Base-by-base conservation (phyloP, 2,113 vertebrate species). In the Spilogale gracilis region DNA sequence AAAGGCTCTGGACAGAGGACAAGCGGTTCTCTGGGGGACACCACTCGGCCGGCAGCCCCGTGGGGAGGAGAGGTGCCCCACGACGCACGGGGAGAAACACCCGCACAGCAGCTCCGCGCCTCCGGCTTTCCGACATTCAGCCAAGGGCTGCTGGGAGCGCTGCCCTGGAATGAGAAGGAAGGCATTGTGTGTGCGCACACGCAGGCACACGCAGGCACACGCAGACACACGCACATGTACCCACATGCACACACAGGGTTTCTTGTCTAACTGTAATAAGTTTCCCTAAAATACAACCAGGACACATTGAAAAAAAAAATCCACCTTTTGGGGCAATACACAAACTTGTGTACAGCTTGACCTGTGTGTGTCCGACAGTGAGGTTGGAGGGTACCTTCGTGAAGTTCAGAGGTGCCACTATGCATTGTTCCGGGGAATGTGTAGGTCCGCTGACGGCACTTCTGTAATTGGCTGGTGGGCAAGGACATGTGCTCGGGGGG, bases 21-120 rank as follows among this genome's bases (percentile, higher is more conserved):
- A 18, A 30, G 30, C 85, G 2, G 23, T 18, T n/a, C 38, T 63
- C 61, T 1, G 84, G 67, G 54, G 8, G 25, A 9, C 27, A 0
- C 61, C 0, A 43, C 50, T 30, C 17, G 0, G 38, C 6, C 0
- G 54, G 38, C 6, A 0, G 65, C 63, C 45, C 0, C 0, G 0
- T 6, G 74, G 73, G 67, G 82, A 9, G 43, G 30, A 45, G n/a
- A 38, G 25, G 73, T n/a, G 18, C 16, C 45, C n/a, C 21, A 3
- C 13, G 8, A 2, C 38, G 5, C 3, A 18, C 21, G 78, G 56
- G 1, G n/a, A 17, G 38, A 18, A 43, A 18, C 21, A 0, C 2
- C 0, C 32, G 43, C 1, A 2, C 16, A 5, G 23, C n/a, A 0
- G 21, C 48, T 20, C 30, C 1, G 1, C 0, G 2, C 13, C 65